A percentile compares a stretch with the other conserved stretches of the same genome.
Evolutionary conservation across 2,888 invertebrate genomes (phyloP).

Genomic region (Congeria kusceri): DNA sequence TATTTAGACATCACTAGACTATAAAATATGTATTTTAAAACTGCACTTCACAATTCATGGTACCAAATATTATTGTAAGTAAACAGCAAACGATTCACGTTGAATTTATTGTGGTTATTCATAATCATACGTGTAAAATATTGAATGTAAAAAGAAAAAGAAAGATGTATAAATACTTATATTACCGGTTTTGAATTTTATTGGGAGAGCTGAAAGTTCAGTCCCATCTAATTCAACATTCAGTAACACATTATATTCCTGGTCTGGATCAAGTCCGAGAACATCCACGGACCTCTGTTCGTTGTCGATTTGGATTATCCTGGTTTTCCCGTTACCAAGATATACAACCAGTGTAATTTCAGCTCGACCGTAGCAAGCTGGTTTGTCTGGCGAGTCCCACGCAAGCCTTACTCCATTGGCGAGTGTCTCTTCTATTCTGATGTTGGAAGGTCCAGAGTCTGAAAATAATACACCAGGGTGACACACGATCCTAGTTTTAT

Average conservation of each 20-base stretch:
- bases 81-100: no score
- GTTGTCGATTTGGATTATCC: slow-evolving; percentile 13
- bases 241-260: slow-evolving; percentile 25
- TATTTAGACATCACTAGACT: no score
- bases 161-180: no score
- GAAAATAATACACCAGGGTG: background rate
- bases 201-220: slow-evolving; percentile 21
- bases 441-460: slow-evolving; percentile 37
- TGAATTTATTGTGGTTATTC: no score
- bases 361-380: slow-evolving; percentile 41
- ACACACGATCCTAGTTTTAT: background rate
- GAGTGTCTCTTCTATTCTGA: slow-evolving; percentile 24
- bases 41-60: no score
- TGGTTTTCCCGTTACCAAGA: background rate
- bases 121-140: no score
- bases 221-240: slow-evolving; percentile 13
- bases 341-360: slow-evolving; percentile 31
- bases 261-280: slow-evolving; percentile 42
- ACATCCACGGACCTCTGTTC: slow-evolving; percentile 31
- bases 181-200: slow-evolving; percentile 31
- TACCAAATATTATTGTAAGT: no score
- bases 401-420: slow-evolving; percentile 30
- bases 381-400: slow-evolving; percentile 47
- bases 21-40: no score
- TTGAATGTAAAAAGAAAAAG: no score